Percentiles rank a stretch among this genome's conserved stretches.
These are phyloP conservation scores for Anastatus disparis DNA, from an alignment of 1,140 invertebrate species.

Conservation along the genomic window DNA sequence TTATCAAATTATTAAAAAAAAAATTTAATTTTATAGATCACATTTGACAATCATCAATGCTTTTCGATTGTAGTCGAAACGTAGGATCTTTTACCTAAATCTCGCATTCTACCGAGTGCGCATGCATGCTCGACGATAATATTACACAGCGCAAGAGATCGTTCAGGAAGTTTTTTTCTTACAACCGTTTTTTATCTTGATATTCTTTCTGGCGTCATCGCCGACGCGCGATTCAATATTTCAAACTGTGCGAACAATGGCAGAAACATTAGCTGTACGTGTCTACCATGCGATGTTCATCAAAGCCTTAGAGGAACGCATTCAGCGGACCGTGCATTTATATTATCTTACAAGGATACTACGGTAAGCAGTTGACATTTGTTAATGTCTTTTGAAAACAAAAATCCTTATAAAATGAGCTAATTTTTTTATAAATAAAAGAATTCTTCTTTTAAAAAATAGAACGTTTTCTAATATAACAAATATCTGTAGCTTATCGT, in stretches of 20 bases:
- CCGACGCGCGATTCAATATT: not conserved
- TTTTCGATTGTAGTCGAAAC: not conserved
- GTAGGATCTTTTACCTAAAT: not conserved
- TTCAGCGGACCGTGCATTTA: not conserved
- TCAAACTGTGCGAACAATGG: too few species aligned
- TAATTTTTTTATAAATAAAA: not conserved
- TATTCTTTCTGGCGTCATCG: not conserved
- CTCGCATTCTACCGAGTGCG: not conserved
- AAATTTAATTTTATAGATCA: conserved; percentile 35
- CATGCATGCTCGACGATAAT: not conserved
- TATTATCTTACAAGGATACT: not conserved
- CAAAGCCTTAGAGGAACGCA: not conserved
- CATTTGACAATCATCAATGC: conserved; percentile 34
- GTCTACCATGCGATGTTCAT: not conserved
- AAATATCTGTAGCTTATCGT: not conserved
- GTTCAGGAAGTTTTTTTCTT: conserved; percentile 13
- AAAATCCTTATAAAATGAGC: not conserved
- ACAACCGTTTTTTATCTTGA: not conserved
- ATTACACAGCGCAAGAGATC: conserved; percentile 27
- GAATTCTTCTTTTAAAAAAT: too few species aligned
- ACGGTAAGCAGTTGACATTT: not conserved
- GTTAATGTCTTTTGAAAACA: not conserved
- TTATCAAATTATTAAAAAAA: conserved; percentile 29
- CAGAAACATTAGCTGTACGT: too few species aligned
- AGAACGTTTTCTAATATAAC: not conserved